Percentiles rank a stretch among this genome's conserved stretches.
These are phyloP conservation scores for Erebia aethiops DNA, from an alignment of 2,888 invertebrate species.

Conservation along the genomic window DNA sequence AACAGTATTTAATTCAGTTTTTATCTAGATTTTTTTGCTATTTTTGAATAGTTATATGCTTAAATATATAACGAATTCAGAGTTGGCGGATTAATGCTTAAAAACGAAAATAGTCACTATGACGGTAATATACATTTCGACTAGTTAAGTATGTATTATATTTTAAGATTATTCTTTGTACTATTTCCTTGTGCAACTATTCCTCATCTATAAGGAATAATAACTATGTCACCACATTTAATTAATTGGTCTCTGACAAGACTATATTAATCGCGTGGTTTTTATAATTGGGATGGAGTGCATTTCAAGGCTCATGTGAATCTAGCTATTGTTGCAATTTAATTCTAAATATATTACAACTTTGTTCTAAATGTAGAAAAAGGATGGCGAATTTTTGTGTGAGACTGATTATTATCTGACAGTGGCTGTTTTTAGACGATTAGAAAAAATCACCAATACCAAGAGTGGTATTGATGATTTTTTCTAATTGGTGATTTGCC, in stretches of 20 bases:
- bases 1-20: slow-evolving; percentile 10
- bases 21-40: neutral
- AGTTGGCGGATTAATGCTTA: neutral
- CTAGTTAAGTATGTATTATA: too few species aligned
- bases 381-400: too few species aligned
- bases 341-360: too few species aligned
- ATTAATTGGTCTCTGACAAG: slow-evolving; percentile 15
- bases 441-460: neutral
- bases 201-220: slow-evolving; percentile 8
- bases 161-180: too few species aligned
- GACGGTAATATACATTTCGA: too few species aligned
- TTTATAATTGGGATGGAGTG: neutral
- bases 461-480: too few species aligned
- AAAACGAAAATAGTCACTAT: too few species aligned
- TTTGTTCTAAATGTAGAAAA: too few species aligned
- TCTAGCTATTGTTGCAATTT: neutral
- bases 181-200: neutral
- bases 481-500: too few species aligned
- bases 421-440: neutral
- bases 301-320: slow-evolving; percentile 8
- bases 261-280: slow-evolving; percentile 2
- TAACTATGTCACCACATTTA: slow-evolving; percentile 14
- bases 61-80: neutral
- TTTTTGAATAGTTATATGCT: neutral
- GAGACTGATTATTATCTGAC: too few species aligned